These are phyloP conservation scores for Chaetorhynchus papuensis DNA, from an alignment of 2,113 vertebrate species.

Conservation along the genomic window DNA sequence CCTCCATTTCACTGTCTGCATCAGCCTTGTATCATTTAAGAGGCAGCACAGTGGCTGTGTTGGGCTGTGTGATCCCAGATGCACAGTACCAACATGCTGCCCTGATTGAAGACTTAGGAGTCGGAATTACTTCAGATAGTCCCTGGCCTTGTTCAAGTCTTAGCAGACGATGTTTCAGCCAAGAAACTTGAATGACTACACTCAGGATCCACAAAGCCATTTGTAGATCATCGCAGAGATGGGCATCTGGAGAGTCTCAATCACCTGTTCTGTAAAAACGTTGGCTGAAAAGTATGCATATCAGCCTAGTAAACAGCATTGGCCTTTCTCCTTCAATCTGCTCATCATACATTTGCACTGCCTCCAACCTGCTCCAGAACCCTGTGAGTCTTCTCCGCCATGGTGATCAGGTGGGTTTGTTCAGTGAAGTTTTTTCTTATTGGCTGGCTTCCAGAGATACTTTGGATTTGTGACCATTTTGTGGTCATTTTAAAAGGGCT, in stretches of 20 bases:
- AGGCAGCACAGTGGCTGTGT: background rate
- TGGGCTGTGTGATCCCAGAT: background rate
- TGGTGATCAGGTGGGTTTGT: accelerated
- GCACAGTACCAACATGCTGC: background rate
- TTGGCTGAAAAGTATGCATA: background rate
- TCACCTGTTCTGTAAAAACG: background rate
- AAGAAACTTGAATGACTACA: background rate
- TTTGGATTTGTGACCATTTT: background rate
- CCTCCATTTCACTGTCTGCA: background rate
- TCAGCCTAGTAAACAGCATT: background rate
- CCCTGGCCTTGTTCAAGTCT: background rate
- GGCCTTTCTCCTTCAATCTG: background rate
- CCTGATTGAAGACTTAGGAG: background rate
- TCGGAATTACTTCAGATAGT: background rate
- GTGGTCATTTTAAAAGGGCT: background rate
- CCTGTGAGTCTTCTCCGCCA: background rate
- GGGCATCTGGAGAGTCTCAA: background rate
- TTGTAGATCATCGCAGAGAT: background rate
- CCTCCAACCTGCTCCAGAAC: background rate
- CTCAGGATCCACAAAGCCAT: background rate
- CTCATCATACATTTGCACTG: background rate
- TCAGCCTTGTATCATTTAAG: background rate
- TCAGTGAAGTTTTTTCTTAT: accelerated
- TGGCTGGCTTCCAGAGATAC: background rate
- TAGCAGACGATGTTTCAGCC: background rate